Conservation (phyloP, 2,888 invertebrate genomes). For the Parnassius apollo region DNA sequence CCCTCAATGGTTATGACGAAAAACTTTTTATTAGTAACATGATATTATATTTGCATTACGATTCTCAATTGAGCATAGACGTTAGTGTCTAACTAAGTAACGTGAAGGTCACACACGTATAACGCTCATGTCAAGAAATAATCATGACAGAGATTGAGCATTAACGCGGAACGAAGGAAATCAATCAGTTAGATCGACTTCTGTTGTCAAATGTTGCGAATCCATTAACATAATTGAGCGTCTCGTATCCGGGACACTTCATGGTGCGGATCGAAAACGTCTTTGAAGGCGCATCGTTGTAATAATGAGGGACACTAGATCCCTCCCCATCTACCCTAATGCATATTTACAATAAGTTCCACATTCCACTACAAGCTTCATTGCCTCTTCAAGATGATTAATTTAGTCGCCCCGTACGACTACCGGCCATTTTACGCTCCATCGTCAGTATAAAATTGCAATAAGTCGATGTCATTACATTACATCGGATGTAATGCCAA, state of each 20-base stretch:
- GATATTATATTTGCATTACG: too few species aligned
- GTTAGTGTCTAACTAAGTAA: too few species aligned
- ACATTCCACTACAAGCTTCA: conserved; percentile 46
- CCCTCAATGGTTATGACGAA: too few species aligned
- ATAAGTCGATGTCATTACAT: conserved; percentile 22
- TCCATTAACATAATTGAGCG: conserved; percentile 77
- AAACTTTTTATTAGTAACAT: too few species aligned
- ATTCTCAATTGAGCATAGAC: too few species aligned
- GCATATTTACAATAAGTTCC: conserved; percentile 64
- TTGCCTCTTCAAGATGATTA: conserved; percentile 51
- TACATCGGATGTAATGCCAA: conserved; percentile 13
- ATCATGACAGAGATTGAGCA: conserved; percentile 40
- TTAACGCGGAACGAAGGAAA: conserved; percentile 45
- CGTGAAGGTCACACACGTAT: not conserved
- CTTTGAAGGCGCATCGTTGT: conserved; percentile 68
- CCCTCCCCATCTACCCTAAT: conserved; percentile 59
- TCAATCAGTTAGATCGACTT: conserved; percentile 54
- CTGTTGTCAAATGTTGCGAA: conserved; percentile 58
- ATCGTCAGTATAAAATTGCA: conserved; percentile 25
- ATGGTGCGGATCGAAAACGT: conserved; percentile 61
- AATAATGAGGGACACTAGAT: conserved; percentile 68
- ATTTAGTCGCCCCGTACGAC: conserved; percentile 42
- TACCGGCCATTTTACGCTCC: conserved; percentile 32
- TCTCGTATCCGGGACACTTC: conserved; percentile 69
- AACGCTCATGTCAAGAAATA: conserved; percentile 38